Conservation (phyloP, 2,888 invertebrate species). For the Abscondita cerata region DNA sequence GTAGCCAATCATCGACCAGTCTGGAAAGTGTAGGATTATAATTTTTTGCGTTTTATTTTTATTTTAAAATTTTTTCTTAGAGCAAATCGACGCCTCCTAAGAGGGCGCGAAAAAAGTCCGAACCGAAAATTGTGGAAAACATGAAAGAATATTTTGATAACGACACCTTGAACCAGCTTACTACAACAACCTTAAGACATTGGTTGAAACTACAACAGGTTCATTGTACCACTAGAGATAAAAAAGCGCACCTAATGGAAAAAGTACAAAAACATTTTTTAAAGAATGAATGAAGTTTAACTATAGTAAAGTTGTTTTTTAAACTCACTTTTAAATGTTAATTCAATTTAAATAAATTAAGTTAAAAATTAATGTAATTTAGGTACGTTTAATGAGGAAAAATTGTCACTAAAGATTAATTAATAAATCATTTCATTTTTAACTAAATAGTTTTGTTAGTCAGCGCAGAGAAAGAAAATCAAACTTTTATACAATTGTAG, state of each 20-base stretch:
- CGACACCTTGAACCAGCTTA: constrained; percentile 39
- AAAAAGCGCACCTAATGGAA: constrained; percentile 39
- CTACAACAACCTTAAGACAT: constrained; percentile 37
- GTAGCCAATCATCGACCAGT: background rate
- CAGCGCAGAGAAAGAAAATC: no score
- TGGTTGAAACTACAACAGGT: constrained; percentile 40
- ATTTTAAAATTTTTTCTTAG: constrained; percentile 11
- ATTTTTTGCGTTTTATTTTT: background rate
- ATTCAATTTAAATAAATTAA: no score
- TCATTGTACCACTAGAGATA: constrained; percentile 42
- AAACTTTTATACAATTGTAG: no score
- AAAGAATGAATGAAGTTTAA: no score
- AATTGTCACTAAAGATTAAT: no score
- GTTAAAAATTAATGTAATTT: no score
- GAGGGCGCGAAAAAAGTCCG: constrained; percentile 37
- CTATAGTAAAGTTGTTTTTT: no score
- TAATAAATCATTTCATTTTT: no score
- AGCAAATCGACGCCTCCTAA: constrained; percentile 28
- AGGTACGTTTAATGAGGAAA: no score
- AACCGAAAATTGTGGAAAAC: constrained; percentile 38
- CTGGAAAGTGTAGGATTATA: background rate
- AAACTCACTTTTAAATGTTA: no score
- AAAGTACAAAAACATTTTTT: constrained; percentile 39
- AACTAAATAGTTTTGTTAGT: no score
- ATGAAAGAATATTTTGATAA: constrained; percentile 42